Evolutionary conservation across 2,113 vertebrate genomes (phyloP).

Genomic region (Turdus rufiventris): DNA sequence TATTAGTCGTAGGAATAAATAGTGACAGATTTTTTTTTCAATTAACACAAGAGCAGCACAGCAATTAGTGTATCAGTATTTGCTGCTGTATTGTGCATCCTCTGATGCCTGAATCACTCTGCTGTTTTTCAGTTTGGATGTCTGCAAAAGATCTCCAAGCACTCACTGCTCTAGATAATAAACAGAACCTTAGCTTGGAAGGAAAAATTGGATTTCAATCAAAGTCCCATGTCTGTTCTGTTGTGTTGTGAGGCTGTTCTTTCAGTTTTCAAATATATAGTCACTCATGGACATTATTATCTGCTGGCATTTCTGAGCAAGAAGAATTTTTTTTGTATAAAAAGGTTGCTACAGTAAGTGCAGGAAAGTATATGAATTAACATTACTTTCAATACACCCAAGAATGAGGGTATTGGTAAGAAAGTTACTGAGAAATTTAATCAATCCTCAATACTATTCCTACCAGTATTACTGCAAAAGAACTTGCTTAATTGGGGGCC

Average conservation of each 20-base stretch:
- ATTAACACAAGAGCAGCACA: conserved; percentile 7
- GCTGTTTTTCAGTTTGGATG: background rate
- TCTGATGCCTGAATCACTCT: background rate
- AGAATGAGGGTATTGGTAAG: background rate
- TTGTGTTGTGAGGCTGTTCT: background rate
- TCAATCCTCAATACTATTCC: background rate
- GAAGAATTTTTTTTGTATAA: background rate
- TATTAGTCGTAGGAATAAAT: background rate
- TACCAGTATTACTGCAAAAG: background rate
- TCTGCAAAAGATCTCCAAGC: background rate
- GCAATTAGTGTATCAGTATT: background rate
- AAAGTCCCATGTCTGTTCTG: background rate
- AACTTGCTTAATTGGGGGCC: background rate
- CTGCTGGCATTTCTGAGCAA: background rate
- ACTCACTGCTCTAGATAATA: background rate
- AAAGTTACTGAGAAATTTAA: background rate
- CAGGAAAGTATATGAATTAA: background rate
- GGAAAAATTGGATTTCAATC: background rate
- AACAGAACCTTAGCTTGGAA: background rate
- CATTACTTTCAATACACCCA: background rate
- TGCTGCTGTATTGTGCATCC: background rate
- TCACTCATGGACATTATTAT: background rate
- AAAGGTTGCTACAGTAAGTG: background rate
- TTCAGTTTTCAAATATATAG: background rate
- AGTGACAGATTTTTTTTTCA: conserved; percentile 36